Evolutionary conservation across 2,113 vertebrate species (phyloP).

Genomic region (Maccullochella peelii): DNA sequence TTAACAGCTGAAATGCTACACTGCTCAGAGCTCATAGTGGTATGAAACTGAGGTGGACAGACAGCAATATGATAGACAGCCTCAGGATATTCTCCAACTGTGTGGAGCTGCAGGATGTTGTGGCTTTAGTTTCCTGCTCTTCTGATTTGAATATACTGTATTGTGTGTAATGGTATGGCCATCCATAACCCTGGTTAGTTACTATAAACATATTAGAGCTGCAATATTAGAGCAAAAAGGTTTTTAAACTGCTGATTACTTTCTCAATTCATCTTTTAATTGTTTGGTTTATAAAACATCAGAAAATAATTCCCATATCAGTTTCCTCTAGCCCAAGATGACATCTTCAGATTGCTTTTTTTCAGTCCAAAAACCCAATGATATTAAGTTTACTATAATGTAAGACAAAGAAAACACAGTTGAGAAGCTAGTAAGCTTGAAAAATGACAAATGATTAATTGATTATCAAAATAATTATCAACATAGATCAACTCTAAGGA

Average conservation of each 20-base stretch:
- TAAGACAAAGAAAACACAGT: neutral
- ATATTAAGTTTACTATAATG: neutral
- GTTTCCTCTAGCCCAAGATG: neutral
- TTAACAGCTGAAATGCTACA: slow-evolving; percentile 82
- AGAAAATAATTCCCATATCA: neutral
- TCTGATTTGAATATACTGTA: slow-evolving; percentile 38
- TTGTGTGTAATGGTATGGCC: slow-evolving; percentile 2
- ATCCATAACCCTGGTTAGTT: neutral
- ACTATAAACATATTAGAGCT: neutral
- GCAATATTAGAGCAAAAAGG: too few species aligned
- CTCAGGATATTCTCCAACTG: slow-evolving; percentile 44
- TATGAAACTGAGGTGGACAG: slow-evolving; percentile 62
- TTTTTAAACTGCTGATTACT: neutral
- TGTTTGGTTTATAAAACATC: neutral
- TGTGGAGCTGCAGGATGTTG: slow-evolving; percentile 27
- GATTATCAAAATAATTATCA: neutral
- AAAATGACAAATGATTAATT: neutral
- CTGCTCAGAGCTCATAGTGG: slow-evolving; percentile 55
- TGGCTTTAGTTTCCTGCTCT: slow-evolving; percentile 30
- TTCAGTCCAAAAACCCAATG: neutral
- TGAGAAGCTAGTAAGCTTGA: neutral
- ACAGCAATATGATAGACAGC: slow-evolving; percentile 52
- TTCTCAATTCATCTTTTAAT: neutral
- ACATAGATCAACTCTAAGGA: neutral
- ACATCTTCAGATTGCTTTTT: neutral